These are phyloP conservation scores for Meandrusa payeni DNA, from an alignment of 2,888 invertebrate genomes.

Conservation along the genomic window DNA sequence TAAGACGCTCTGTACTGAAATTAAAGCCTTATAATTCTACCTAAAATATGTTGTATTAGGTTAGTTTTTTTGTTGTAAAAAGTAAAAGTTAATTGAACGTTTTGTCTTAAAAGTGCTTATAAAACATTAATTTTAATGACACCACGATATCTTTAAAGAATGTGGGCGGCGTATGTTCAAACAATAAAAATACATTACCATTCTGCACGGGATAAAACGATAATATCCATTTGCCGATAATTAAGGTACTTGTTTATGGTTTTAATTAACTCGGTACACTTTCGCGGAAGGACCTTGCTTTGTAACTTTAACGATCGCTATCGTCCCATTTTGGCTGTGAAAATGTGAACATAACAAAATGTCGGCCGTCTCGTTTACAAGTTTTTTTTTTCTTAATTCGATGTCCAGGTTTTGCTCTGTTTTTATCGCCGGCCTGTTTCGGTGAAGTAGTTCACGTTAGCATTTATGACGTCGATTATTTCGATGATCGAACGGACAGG, in stretches of 20 bases:
- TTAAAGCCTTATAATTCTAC: too few relatives aligned
- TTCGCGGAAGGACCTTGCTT: constrained; percentile 31
- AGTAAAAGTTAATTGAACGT: constrained; percentile 18
- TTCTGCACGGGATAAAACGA: constrained; percentile 16
- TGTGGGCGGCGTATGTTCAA: constrained; percentile 2
- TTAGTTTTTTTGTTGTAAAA: too few relatives aligned
- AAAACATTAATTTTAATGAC: too few relatives aligned
- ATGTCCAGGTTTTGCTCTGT: constrained; percentile 4
- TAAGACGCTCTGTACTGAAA: too few relatives aligned
- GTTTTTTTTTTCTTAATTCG: constrained; percentile 10
- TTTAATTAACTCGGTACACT: constrained; percentile 30
- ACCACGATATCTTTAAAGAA: constrained; percentile 11
- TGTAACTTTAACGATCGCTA: constrained; percentile 25
- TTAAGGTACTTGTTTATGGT: constrained; percentile 34
- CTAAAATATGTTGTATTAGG: too few relatives aligned
- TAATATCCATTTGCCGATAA: constrained; percentile 32
- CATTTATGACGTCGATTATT: too few relatives aligned
- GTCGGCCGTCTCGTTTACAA: constrained; percentile 4
- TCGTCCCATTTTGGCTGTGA: constrained; percentile 25
- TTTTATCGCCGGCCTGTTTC: constrained; percentile 9
- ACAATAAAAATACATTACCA: constrained; percentile 11
- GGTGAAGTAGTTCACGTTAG: too few relatives aligned
- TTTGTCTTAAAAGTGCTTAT: constrained; percentile 7
- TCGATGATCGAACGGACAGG: too few relatives aligned
- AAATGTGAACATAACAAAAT: constrained; percentile 19